A percentile compares a stretch with the other conserved stretches of the same genome.
phyloP scores from a whole-genome alignment of 2,888 invertebrate genomes.

The Spilosoma lubricipeda region DNA sequence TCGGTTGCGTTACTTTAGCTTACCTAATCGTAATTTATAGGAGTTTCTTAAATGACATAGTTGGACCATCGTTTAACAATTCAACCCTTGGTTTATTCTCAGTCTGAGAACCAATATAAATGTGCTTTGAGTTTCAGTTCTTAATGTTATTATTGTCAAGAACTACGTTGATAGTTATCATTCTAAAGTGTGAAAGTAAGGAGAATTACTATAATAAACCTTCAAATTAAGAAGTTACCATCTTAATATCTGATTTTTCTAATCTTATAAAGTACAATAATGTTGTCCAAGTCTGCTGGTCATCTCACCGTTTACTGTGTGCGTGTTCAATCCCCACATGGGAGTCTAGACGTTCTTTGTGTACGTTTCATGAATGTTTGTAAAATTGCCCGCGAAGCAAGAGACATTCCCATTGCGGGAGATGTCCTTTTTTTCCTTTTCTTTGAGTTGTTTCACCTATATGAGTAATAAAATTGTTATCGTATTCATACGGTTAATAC shows the following conservation, averaged over 20 bases:
- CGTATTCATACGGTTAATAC: too few species aligned
- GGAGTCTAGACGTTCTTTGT: too few species aligned
- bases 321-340: too few species aligned
- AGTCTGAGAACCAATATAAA: not conserved
- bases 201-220: not conserved
- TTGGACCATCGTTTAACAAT: constrained; percentile 3
- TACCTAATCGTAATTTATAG: constrained; percentile 32
- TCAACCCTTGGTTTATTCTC: not conserved
- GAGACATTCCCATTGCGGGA: not conserved
- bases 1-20: constrained; percentile 26
- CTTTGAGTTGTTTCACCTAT: too few species aligned
- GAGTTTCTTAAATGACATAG: constrained; percentile 25
- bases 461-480: too few species aligned
- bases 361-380: too few species aligned
- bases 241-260: not conserved
- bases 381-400: too few species aligned
- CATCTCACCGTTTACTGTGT: too few species aligned
- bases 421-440: too few species aligned
- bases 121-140: not conserved
- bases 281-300: too few species aligned
- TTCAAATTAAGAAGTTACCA: not conserved
- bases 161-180: not conserved
- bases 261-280: too few species aligned
- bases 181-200: not conserved
- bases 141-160: not conserved